These are phyloP conservation scores for Erebia ligea DNA, from an alignment of 2,888 invertebrate genomes.

Conservation along the genomic window DNA sequence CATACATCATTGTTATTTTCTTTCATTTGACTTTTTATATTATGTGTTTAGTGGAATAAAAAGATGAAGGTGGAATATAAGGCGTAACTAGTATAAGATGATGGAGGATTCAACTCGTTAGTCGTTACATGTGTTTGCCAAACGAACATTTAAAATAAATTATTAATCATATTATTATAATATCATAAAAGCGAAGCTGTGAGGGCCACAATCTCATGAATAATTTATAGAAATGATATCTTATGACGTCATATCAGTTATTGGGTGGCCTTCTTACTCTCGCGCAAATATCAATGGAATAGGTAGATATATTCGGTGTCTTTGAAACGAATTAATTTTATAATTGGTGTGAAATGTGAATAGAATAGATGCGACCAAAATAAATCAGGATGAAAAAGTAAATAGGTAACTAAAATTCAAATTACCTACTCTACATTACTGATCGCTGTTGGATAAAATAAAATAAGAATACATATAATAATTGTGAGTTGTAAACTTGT, in stretches of 20 bases:
- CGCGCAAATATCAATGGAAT: conserved; percentile 32
- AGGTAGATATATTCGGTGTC: conserved; percentile 22
- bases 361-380: conserved; percentile 5
- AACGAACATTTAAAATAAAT: conserved; percentile 28
- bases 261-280: conserved; percentile 33
- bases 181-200: conserved; percentile 27
- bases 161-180: conserved; percentile 27
- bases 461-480: not conserved
- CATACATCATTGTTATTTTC: too few relatives aligned
- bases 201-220: conserved; percentile 36
- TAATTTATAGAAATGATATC: conserved; percentile 30
- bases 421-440: too few relatives aligned
- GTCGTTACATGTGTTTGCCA: conserved; percentile 12
- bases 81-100: not conserved
- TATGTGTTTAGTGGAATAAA: too few relatives aligned
- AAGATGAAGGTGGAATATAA: conserved; percentile 1
- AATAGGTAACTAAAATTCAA: not conserved
- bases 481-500: too few relatives aligned
- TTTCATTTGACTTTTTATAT: too few relatives aligned
- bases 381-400: not conserved
- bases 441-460: not conserved
- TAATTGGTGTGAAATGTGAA: not conserved
- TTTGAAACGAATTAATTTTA: conserved; percentile 11
- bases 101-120: not conserved
- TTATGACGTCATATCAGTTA: conserved; percentile 34